Evolutionary conservation across 2,113 vertebrate species (phyloP).

Genomic region (Nothobranchius furzeri): DNA sequence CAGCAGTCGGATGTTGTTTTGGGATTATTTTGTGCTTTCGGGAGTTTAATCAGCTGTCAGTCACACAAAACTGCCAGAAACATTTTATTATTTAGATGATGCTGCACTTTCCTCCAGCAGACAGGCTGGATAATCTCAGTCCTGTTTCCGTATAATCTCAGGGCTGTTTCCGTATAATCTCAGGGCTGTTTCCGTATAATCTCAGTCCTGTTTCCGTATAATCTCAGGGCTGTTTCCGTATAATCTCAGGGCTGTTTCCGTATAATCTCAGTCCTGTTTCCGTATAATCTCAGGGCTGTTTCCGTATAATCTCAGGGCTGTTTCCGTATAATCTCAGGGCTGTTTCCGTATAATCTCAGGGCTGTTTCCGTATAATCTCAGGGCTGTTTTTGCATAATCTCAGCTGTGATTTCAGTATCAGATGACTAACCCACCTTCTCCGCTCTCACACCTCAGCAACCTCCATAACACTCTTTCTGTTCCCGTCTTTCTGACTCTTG

Average conservation of each 20-base stretch:
- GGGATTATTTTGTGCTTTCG: neutral
- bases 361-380: constrained; percentile 41
- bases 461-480: neutral
- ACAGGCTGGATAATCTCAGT: constrained; percentile 19
- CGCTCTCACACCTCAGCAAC: neutral
- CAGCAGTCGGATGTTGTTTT: neutral
- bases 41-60: neutral
- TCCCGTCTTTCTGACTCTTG: neutral
- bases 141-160: constrained; percentile 41
- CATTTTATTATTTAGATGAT: constrained; percentile 13
- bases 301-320: constrained; percentile 44
- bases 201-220: constrained; percentile 25
- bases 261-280: too few relatives aligned
- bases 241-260: too few relatives aligned
- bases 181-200: neutral
- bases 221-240: constrained; percentile 19
- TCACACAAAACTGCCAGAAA: neutral
- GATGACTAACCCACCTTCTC: constrained; percentile 29
- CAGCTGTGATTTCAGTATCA: constrained; percentile 14
- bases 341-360: neutral
- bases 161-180: neutral
- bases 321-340: too few relatives aligned
- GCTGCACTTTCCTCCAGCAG: constrained; percentile 43
- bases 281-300: neutral
- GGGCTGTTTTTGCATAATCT: neutral